Conservation (phyloP, 2,888 invertebrate genomes). For the Cosmia pyralina region DNA sequence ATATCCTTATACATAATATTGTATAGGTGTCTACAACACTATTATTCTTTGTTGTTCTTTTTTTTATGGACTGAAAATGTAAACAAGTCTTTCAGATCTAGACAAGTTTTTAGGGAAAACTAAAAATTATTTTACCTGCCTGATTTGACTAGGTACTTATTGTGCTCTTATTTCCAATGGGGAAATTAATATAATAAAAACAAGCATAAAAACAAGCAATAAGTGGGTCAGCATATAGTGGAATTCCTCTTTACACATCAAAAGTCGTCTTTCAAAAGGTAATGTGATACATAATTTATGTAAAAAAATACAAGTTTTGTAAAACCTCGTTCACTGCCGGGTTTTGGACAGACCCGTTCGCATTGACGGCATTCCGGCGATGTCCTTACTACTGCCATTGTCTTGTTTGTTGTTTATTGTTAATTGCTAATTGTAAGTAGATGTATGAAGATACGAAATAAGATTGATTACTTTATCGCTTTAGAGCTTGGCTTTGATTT, state of each 20-base stretch:
- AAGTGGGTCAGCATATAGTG: slow-evolving; percentile 32
- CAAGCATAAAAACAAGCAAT: slow-evolving; percentile 1
- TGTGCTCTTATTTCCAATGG: background rate
- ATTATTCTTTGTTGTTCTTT: background rate
- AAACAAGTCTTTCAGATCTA: background rate
- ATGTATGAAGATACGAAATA: slow-evolving; percentile 31
- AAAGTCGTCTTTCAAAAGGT: slow-evolving; percentile 3
- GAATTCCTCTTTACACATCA: background rate
- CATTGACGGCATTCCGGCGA: slow-evolving; percentile 76
- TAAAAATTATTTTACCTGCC: background rate
- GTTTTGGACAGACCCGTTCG: slow-evolving; percentile 68
- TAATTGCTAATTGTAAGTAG: slow-evolving; percentile 41
- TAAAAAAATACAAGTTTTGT: slow-evolving; percentile 59
- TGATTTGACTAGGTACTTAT: background rate
- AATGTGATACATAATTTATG: slow-evolving; percentile 43
- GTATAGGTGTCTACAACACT: no score
- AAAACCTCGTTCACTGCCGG: slow-evolving; percentile 60
- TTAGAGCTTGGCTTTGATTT: slow-evolving; percentile 14
- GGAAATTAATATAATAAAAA: background rate
- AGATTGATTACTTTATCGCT: slow-evolving; percentile 23
- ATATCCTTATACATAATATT: no score
- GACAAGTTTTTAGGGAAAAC: background rate
- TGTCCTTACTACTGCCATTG: slow-evolving; percentile 61
- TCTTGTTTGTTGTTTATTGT: slow-evolving; percentile 47
- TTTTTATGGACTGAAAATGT: background rate